phyloP scores from a whole-genome alignment of 1,140 invertebrate genomes.

The Subanguina moxae region DNA sequence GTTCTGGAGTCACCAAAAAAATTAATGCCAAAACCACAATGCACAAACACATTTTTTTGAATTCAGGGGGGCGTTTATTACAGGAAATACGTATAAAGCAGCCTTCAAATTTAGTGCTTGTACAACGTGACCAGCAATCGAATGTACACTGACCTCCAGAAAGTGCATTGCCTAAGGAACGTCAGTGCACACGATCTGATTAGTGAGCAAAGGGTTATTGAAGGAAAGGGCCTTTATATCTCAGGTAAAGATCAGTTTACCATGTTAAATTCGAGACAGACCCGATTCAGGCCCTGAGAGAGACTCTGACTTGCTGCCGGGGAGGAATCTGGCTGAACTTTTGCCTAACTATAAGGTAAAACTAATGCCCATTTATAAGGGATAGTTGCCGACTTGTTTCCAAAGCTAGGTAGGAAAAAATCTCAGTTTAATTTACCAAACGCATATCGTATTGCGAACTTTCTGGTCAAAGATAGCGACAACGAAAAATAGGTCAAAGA shows the following conservation, averaged over 20 bases:
- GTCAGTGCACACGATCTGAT: background rate
- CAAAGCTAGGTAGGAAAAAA: too few relatives aligned
- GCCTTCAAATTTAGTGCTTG: background rate
- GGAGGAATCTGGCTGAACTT: conserved; percentile 10
- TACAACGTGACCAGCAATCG: background rate
- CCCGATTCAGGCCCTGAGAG: background rate
- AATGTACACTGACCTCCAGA: background rate
- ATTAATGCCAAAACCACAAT: too few relatives aligned
- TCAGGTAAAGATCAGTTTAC: conserved; percentile 14
- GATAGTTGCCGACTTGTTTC: background rate
- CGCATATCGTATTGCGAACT: too few relatives aligned
- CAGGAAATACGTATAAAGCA: too few relatives aligned
- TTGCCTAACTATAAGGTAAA: conserved; percentile 26
- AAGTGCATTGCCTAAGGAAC: background rate
- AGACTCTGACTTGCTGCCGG: conserved; percentile 21
- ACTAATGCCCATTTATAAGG: background rate
- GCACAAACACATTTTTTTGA: too few relatives aligned
- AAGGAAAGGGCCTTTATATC: conserved; percentile 1
- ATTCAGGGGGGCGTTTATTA: too few relatives aligned
- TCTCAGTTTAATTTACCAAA: too few relatives aligned
- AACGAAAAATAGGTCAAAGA: too few relatives aligned
- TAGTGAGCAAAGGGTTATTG: background rate
- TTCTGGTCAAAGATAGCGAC: too few relatives aligned
- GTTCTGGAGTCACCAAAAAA: too few relatives aligned
- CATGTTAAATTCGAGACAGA: too few relatives aligned